Base-by-base conservation (phyloP, 2,113 vertebrate genomes). In the Penelope pileata region DNA sequence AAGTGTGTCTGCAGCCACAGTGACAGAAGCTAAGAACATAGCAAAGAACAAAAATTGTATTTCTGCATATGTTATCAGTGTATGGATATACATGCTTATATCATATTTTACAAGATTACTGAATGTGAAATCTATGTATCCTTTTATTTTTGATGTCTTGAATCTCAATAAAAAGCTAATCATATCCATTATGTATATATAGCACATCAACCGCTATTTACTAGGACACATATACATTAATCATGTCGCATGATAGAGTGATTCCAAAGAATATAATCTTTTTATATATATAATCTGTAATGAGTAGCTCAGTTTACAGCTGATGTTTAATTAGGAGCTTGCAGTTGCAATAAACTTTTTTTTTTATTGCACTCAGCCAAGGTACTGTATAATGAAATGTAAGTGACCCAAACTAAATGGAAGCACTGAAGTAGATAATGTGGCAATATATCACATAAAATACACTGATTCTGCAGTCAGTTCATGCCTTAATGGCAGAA, bases 281-380 rank as follows among this genome's bases (percentile, higher is more conserved):
- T 96, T 82, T 93, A 91, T 91, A 89, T 96, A 96, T 86, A 94
- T 92, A 95, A 88, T 93, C 86, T 83, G 76, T 94, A 94, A 95
- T 93, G 90, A 91, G 86, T 93, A 96, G 77, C 88, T 96, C 92
- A 92, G 94, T 96, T 95, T 96, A 92, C 95, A 93, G 86, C 86
- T 96, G 94, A 93, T 96, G 91, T 96, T 96, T 96, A 96, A 96
- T 96, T 96, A 96, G 92, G 77, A 96, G 80, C 83, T 96, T 94
- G 86, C 92, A 93, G 91, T 96, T 95, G 94, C 83, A 94, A 95
- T 96, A 96, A 96, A 96, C 93, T 94, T 93, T 94, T 95, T 93
- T 62, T 42, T 78, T 95, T 96, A 95, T 73, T 95, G 50, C 60
- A 72, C 79, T 97, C 95, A 91, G 68, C 73, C 78, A 97, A 95